Evolutionary conservation across 2,797 vertebrate genomes (phyloP), one percentile per base, ranked within the genome.

Genomic region (Dryobates pubescens): DNA sequence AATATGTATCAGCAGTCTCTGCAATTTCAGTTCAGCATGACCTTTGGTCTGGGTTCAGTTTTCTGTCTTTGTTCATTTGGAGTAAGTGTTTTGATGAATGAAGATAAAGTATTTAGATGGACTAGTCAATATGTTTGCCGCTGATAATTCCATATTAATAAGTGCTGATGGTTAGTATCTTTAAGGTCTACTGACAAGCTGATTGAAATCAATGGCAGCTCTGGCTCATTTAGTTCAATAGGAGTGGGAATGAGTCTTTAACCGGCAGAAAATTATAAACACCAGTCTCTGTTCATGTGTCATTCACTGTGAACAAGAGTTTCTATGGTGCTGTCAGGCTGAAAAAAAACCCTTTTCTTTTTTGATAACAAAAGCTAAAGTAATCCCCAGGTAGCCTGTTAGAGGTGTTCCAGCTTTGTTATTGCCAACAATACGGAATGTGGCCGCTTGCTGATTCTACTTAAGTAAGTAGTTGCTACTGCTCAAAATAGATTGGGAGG

Each of bases 111-210:
- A 92, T 93, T 95, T 88, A 88, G 92, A 95, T 94, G 85, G 79
- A 71, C 61, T 71, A 79, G 94, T 95, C 95, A 79, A 92, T 96
- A 92, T 84, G 68, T 89, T 96, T 96, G 94, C 90, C 22, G 16
- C 82, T 95, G 77, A 94, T 96, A 94, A 96, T 96, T 94, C 93
- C 82, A 67, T 95, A 94, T 95, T 96, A 96, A 91, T 94, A 95
- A 88, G 67, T 53, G 77, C 85, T 91, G 87, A 91, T 95, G 82
- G 90, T 91, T 91, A 79, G 65, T 89, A 76, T 83, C 93, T 94
- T 85, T 89, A 88, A 88, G 89, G 82, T 89, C 93, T 88, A 3
- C 90, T 95, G 93, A 47, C 89, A 95, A 56, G 53, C 74, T 89
- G 91, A 94, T 86, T 87, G 89, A 96, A 94, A 91, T 95, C 94